Conservation (phyloP, 2,888 invertebrate genomes). For the Lycophotia porphyrea region DNA sequence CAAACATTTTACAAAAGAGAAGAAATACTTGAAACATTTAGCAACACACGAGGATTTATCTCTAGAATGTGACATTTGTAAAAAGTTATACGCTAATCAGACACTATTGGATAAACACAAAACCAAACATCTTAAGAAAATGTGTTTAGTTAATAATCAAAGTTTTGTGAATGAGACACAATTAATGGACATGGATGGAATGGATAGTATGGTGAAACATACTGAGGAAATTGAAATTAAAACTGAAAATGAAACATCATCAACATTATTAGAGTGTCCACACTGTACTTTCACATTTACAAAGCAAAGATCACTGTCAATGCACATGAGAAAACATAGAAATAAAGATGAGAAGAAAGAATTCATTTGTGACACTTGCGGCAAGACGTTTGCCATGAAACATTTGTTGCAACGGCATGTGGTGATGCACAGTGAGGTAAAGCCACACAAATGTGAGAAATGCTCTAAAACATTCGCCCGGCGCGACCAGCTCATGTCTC, state of each 20-base stretch:
- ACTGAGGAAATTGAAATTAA: constrained; percentile 67
- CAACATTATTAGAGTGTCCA: constrained; percentile 81
- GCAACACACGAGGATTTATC: constrained; percentile 77
- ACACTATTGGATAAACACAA: constrained; percentile 79
- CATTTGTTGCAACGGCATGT: constrained; percentile 86
- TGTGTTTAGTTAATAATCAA: constrained; percentile 68
- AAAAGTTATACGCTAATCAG: constrained; percentile 75
- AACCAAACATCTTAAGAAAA: constrained; percentile 71
- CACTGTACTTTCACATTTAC: constrained; percentile 89
- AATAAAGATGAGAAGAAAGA: constrained; percentile 73
- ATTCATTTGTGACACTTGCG: constrained; percentile 86
- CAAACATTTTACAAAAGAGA: constrained; percentile 85
- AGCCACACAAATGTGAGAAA: constrained; percentile 88
- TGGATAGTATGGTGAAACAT: constrained; percentile 60
- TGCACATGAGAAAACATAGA: constrained; percentile 80
- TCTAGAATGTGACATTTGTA: constrained; percentile 76
- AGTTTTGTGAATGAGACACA: constrained; percentile 63
- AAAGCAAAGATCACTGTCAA: constrained; percentile 87
- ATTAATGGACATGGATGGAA: too few species aligned
- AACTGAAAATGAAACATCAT: constrained; percentile 65
- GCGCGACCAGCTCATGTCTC: constrained; percentile 89
- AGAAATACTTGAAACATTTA: constrained; percentile 86
- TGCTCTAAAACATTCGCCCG: constrained; percentile 91
- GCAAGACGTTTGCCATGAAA: constrained; percentile 83
- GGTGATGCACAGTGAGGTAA: constrained; percentile 88